A percentile compares a stretch with the other conserved stretches of the same genome.
Conservation (phyloP, 2,113 vertebrate species). For the Tyto alba region DNA sequence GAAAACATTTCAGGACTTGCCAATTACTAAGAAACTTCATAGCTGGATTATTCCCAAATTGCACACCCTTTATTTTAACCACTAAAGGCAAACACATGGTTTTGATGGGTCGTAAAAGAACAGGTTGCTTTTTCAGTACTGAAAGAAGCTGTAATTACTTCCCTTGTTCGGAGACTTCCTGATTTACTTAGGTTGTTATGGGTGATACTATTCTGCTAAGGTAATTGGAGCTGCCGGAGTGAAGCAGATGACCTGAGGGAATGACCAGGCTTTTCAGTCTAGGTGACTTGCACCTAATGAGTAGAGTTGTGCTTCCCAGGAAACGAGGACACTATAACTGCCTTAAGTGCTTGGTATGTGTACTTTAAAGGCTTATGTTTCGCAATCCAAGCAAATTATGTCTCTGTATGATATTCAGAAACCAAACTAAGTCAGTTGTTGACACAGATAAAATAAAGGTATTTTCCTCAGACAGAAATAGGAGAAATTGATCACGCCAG, state of each 20-base stretch:
- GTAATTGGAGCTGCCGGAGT: slow-evolving; percentile 54
- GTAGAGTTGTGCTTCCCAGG: background rate
- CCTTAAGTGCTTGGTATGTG: background rate
- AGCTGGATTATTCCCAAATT: slow-evolving; percentile 63
- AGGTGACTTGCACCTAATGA: slow-evolving; percentile 46
- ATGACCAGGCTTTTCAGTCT: slow-evolving; percentile 18
- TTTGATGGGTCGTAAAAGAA: slow-evolving; percentile 63
- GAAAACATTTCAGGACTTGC: slow-evolving; percentile 51
- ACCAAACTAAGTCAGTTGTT: background rate
- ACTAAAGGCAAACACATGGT: slow-evolving; percentile 64
- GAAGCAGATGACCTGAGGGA: slow-evolving; percentile 41
- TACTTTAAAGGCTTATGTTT: slow-evolving; percentile 6
- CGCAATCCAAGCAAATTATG: background rate
- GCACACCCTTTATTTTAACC: slow-evolving; percentile 57
- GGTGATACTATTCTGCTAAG: slow-evolving; percentile 35
- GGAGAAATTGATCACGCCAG: background rate
- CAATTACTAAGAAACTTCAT: slow-evolving; percentile 60
- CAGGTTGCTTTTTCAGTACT: slow-evolving; percentile 57
- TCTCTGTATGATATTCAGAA: background rate
- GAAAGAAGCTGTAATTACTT: slow-evolving; percentile 65
- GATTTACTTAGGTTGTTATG: slow-evolving; percentile 53
- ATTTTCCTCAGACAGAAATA: background rate
- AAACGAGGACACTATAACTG: background rate
- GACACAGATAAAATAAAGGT: background rate
- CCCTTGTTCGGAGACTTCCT: slow-evolving; percentile 64